Percentiles rank a stretch among this genome's conserved stretches.
These are phyloP conservation scores for Drosophila ambigua DNA, from an alignment of 1,140 invertebrate genomes.

Conservation along the genomic window DNA sequence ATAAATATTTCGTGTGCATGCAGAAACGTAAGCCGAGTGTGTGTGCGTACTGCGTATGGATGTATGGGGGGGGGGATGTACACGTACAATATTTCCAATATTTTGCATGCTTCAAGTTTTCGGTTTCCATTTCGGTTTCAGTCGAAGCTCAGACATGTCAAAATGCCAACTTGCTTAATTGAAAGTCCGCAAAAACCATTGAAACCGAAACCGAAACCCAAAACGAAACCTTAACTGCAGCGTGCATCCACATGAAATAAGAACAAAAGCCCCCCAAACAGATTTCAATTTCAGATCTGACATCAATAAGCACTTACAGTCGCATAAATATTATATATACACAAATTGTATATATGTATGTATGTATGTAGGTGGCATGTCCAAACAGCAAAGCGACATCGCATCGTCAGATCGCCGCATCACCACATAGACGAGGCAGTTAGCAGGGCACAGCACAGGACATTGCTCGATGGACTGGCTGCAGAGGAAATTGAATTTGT, in stretches of 20 bases:
- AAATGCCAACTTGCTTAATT: slow-evolving; percentile 71
- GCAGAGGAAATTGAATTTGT: slow-evolving; percentile 77
- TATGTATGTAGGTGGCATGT: neutral
- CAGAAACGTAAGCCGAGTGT: neutral
- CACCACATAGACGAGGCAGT: slow-evolving; percentile 23
- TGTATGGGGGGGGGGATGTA: too few relatives aligned
- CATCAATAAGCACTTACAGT: slow-evolving; percentile 76
- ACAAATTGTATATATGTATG: slow-evolving; percentile 31
- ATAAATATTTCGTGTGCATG: slow-evolving; percentile 50
- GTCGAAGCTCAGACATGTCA: slow-evolving; percentile 23
- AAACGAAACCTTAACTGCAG: slow-evolving; percentile 38
- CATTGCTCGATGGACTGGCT: slow-evolving; percentile 48
- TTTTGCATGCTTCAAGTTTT: slow-evolving; percentile 40
- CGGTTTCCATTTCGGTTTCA: slow-evolving; percentile 14
- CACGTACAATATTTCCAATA: slow-evolving; percentile 35
- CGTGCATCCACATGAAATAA: slow-evolving; percentile 39
- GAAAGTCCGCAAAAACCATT: slow-evolving; percentile 61
- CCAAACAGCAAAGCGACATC: slow-evolving; percentile 44
- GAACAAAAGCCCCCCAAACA: slow-evolving; percentile 35
- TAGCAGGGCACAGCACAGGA: slow-evolving; percentile 22
- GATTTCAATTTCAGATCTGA: slow-evolving; percentile 80
- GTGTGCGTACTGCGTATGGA: neutral
- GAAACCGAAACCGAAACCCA: slow-evolving; percentile 28
- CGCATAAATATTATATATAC: slow-evolving; percentile 76
- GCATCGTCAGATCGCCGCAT: slow-evolving; percentile 48